A percentile compares a stretch with the other conserved stretches of the same genome.
Conservation (phyloP, 2,797 vertebrate species). For the Danio tinwini region DNA sequence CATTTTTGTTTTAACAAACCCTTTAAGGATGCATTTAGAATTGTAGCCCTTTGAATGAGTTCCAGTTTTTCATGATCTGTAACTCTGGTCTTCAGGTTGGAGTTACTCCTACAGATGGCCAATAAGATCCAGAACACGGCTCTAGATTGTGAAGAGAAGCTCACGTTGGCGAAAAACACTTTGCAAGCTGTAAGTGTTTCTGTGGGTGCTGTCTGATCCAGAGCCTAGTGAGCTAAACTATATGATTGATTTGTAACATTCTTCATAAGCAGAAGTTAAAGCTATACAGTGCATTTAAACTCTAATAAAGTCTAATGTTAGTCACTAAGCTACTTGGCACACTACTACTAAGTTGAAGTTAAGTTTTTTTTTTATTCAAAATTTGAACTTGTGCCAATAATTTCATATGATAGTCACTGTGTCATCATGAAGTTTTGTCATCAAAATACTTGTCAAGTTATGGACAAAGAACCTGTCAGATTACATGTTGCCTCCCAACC, state of each 20-base stretch:
- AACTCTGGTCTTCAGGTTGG: constrained; percentile 77
- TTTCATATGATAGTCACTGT: too few species aligned
- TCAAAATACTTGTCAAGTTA: too few species aligned
- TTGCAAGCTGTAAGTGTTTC: constrained; percentile 90
- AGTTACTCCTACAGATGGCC: constrained; percentile 92
- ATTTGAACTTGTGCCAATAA: too few species aligned
- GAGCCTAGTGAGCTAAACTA: not conserved
- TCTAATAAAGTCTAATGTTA: not conserved
- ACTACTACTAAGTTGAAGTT: not conserved
- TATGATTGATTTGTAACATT: not conserved
- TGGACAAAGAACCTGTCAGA: too few species aligned
- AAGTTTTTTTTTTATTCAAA: not conserved
- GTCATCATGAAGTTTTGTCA: too few species aligned
- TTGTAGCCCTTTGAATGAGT: not conserved
- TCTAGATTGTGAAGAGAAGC: constrained; percentile 95
- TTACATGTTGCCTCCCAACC: too few species aligned
- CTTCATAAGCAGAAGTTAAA: not conserved
- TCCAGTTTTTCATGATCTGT: not conserved
- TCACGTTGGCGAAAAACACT: constrained; percentile 94
- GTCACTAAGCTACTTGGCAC: not conserved
- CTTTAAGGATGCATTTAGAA: not conserved
- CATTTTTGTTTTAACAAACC: too few species aligned
- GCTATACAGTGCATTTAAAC: not conserved
- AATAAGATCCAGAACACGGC: constrained; percentile 98
- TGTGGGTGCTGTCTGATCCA: not conserved